Evolutionary conservation across 1,140 invertebrate species (phyloP).

Genomic region (Drosophila tani): DNA sequence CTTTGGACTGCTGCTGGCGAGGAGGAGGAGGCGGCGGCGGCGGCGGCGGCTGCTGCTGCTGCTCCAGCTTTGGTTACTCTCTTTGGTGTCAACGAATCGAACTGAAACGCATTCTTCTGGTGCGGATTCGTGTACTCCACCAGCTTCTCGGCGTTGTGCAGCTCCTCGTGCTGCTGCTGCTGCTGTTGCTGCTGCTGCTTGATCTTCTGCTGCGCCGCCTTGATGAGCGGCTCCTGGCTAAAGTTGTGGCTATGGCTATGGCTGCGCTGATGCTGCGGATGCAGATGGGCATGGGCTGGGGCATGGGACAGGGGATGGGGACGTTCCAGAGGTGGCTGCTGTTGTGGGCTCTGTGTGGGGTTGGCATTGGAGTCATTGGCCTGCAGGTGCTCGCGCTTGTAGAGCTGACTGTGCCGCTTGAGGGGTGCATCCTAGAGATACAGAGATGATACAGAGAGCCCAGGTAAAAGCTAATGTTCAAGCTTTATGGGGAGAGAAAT

Average conservation of each 20-base stretch:
- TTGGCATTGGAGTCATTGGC: constrained; percentile 37
- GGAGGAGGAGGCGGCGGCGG: constrained; percentile 29
- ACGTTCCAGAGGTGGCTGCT: constrained; percentile 33
- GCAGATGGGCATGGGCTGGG: constrained; percentile 12
- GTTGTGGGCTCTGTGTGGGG: constrained; percentile 30
- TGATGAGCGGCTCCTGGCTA: constrained; percentile 61
- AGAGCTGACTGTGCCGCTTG: constrained; percentile 69
- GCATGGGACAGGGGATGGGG: constrained; percentile 30
- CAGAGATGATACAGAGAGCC: background rate
- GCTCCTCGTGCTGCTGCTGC: constrained; percentile 66
- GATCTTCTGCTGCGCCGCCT: constrained; percentile 65
- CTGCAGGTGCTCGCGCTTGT: constrained; percentile 62
- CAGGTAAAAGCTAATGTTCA: background rate
- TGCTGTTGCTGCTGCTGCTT: constrained; percentile 63
- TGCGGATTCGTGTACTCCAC: constrained; percentile 81
- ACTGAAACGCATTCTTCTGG: constrained; percentile 84
- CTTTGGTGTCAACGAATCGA: constrained; percentile 84
- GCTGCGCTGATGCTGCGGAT: constrained; percentile 67
- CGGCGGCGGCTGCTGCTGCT: constrained; percentile 23
- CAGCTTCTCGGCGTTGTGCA: constrained; percentile 84
- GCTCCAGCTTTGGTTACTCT: constrained; percentile 69
- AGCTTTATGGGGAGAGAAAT: too few relatives aligned
- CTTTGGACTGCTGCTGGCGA: constrained; percentile 25
- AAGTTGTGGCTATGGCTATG: constrained; percentile 73
- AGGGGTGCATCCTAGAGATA: constrained; percentile 41